Evolutionary conservation across 1,140 invertebrate species (phyloP), one percentile per base, ranked within the genome.

Genomic region (Cephus cinctus): DNA sequence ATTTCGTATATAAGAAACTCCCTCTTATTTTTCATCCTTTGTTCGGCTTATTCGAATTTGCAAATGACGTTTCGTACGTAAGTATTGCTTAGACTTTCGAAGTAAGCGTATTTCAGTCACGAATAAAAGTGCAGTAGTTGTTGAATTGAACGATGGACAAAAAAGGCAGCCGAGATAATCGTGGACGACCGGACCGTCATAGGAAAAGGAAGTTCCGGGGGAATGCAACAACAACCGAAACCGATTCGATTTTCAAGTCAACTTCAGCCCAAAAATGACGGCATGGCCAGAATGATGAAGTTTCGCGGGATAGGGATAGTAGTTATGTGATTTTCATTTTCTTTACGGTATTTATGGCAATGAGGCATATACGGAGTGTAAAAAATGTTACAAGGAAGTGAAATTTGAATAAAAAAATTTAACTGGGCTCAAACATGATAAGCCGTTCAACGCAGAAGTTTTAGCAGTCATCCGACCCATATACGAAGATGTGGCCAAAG

Each of bases 331-430:
- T 36, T 36, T 2, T 3, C 2, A 36, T 15, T 3, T 36, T 36
- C 5, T 36, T 36, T 12, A 36, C 5, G 5, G 5, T 36, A 18
- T 5, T 36, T 5, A 36, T 0, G 34, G 34, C 34, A 36, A 2
- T 36, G 34, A 36, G 34, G 34, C 2, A 36, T 36, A n/a, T 36
- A 36, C 2, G 2, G 5, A 36, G 5, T 36, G 2, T 18, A 36
- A 36, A 36, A 18, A 36, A 36, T 36, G 5, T 36, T 18, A 35
- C 32, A 15, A 35, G 32, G 32, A 35, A 15, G 32, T 35, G 32
- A 35, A 35, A 15, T 35, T 35, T 14, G 14, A 12, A n/a, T 16
- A 5, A 35, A 15, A 35, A 35, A 35, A 35, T 5, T 16, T 35
- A 16, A 15, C 14, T 35, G 32, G 32, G 14, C 32, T 35, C 34